A percentile compares a stretch with the other conserved stretches of the same genome.
Evolutionary conservation across 2,113 vertebrate species (phyloP).

Genomic region (Cebidichthys violaceus): DNA sequence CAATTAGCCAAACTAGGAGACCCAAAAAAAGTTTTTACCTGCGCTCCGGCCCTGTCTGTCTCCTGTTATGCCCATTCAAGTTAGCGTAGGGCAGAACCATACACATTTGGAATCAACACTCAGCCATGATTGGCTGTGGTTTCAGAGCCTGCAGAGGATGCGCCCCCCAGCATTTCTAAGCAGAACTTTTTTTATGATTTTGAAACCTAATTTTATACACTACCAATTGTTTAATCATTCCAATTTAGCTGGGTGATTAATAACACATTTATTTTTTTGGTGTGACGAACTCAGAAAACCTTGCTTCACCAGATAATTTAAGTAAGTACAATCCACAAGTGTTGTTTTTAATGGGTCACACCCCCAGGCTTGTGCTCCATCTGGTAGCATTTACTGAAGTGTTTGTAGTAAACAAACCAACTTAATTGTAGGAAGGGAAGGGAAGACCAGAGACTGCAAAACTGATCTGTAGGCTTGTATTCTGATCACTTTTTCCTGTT

Average conservation of each 20-base stretch:
- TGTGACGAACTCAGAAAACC: not conserved
- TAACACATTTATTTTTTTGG: not conserved
- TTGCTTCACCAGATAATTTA: not conserved
- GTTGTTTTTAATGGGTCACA: constrained; percentile 19
- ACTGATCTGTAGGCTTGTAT: not conserved
- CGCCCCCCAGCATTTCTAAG: not conserved
- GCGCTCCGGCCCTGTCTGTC: too few relatives aligned
- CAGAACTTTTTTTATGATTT: not conserved
- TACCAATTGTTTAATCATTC: not conserved
- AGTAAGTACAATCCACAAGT: constrained; percentile 1
- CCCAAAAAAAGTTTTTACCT: not conserved
- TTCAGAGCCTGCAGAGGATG: not conserved
- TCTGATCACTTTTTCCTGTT: not conserved
- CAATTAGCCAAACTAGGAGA: not conserved
- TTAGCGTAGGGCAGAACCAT: not conserved
- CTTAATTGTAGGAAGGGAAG: constrained; percentile 37
- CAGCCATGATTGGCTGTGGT: not conserved
- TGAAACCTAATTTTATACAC: not conserved
- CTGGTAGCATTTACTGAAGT: constrained; percentile 61
- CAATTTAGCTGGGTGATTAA: not conserved
- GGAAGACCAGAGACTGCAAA: constrained; percentile 17
- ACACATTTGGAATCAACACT: not conserved
- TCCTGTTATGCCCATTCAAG: not conserved
- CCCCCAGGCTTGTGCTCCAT: constrained; percentile 31
- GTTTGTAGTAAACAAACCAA: constrained; percentile 59